Conservation (phyloP, 2,113 vertebrate genomes). For the Gorsachius goisagi region DNA sequence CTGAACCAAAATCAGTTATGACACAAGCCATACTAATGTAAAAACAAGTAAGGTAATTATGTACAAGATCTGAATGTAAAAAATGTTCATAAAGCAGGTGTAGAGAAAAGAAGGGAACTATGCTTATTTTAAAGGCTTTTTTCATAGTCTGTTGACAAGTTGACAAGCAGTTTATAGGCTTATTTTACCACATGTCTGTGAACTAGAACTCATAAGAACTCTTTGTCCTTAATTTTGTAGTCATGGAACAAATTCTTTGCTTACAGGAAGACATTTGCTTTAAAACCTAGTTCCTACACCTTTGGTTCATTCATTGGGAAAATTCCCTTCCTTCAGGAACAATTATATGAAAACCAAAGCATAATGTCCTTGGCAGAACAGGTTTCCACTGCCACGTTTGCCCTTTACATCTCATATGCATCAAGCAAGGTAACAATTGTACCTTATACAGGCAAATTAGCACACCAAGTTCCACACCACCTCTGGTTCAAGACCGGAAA, state of each 20-base stretch:
- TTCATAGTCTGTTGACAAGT: not conserved
- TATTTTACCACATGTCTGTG: not conserved
- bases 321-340: not conserved
- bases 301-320: not conserved
- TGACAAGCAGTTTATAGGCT: not conserved
- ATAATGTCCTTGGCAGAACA: not conserved
- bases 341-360: not conserved
- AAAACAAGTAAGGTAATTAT: not conserved
- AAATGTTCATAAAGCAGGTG: not conserved
- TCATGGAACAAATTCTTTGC: not conserved
- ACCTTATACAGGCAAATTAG: not conserved
- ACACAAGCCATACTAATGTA: not conserved
- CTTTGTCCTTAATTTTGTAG: conserved; percentile 14
- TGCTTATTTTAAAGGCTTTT: not conserved
- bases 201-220: not conserved
- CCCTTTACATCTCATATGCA: not conserved
- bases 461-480: accelerated
- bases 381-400: not conserved
- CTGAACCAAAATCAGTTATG: not conserved
- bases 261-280: not conserved
- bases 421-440: not conserved
- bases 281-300: not conserved
- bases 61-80: not conserved
- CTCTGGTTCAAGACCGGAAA: not conserved
- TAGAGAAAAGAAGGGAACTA: not conserved